Percentiles rank a stretch among this genome's conserved stretches.
phyloP scores from a whole-genome alignment of 2,797 vertebrate genomes.

The Paramormyrops hopkinsi region DNA sequence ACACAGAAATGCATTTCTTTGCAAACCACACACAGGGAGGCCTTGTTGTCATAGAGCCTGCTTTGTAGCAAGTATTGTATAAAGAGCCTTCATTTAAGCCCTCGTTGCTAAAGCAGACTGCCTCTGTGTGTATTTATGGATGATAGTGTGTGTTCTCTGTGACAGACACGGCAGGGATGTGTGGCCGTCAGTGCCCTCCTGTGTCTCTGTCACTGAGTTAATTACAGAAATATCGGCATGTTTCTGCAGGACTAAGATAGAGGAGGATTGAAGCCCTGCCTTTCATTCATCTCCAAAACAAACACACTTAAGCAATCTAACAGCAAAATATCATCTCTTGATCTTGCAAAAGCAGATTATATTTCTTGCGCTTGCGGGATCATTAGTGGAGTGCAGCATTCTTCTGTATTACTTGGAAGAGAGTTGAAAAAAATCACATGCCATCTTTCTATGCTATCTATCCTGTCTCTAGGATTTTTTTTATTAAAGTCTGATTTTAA shows the following conservation, averaged over 20 bases:
- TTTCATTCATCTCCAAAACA: not conserved
- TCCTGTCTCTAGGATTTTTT: not conserved
- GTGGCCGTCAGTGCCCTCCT: constrained; percentile 47
- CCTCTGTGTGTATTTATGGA: constrained; percentile 21
- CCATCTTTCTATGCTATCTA: not conserved
- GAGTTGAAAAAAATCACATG: not conserved
- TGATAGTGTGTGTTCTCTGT: constrained; percentile 33
- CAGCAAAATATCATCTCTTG: not conserved
- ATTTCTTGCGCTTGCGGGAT: not conserved
- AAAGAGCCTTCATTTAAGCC: not conserved
- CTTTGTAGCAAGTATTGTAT: not conserved
- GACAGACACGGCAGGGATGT: not conserved
- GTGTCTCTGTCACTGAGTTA: constrained; percentile 71
- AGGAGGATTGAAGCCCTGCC: not conserved
- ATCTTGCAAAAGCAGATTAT: not conserved
- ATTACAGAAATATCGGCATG: constrained; percentile 63
- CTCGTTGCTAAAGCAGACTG: not conserved
- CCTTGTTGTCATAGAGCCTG: not conserved
- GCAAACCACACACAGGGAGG: not conserved
- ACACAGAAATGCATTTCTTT: not conserved
- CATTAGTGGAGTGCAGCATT: not conserved
- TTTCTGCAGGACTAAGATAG: not conserved
- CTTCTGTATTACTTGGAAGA: not conserved
- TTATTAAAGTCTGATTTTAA: not conserved
- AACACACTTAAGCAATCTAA: not conserved